These are phyloP conservation scores for Pachliopta kotzebuea DNA, from an alignment of 2,888 invertebrate species.

Conservation along the genomic window DNA sequence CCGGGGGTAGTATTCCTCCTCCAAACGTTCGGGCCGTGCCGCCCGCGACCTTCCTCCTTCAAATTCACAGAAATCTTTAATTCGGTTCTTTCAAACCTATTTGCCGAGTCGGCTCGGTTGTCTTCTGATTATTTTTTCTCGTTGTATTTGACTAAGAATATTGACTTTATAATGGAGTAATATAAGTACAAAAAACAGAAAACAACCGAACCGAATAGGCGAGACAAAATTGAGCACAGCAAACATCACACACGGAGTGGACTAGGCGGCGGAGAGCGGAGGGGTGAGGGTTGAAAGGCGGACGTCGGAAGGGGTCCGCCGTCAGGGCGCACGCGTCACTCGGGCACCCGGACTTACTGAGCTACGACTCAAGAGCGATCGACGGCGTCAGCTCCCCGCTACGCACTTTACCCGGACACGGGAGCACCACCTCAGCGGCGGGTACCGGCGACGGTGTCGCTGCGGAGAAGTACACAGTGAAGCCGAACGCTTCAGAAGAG, in stretches of 20 bases:
- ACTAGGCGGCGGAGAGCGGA: neutral
- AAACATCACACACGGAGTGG: constrained; percentile 41
- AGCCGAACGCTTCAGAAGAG: constrained; percentile 30
- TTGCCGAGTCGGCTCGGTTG: constrained; percentile 10
- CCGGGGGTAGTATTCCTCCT: constrained; percentile 77
- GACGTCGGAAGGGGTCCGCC: constrained; percentile 17
- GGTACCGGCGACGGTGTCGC: constrained; percentile 47
- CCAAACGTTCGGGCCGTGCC: constrained; percentile 77
- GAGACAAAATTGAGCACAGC: constrained; percentile 34
- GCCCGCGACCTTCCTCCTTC: constrained; percentile 70
- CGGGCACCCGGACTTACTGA: constrained; percentile 60
- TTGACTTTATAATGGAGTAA: no score
- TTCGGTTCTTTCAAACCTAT: neutral
- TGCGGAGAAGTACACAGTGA: constrained; percentile 49
- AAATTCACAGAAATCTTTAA: constrained; percentile 15
- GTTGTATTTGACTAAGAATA: no score
- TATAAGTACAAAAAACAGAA: constrained; percentile 1
- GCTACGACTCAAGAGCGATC: constrained; percentile 54
- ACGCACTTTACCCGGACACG: constrained; percentile 71
- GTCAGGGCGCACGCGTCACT: constrained; percentile 35
- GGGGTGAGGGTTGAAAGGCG: neutral
- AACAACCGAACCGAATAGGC: constrained; percentile 4
- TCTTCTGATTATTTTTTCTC: neutral
- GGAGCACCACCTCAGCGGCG: constrained; percentile 61
- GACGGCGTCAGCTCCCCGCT: constrained; percentile 53